Percentiles rank a stretch among this genome's conserved stretches.
Conservation (phyloP, 30 jellyfish, hydroid and myxozoan species). For the Rhopilema esculentum region DNA sequence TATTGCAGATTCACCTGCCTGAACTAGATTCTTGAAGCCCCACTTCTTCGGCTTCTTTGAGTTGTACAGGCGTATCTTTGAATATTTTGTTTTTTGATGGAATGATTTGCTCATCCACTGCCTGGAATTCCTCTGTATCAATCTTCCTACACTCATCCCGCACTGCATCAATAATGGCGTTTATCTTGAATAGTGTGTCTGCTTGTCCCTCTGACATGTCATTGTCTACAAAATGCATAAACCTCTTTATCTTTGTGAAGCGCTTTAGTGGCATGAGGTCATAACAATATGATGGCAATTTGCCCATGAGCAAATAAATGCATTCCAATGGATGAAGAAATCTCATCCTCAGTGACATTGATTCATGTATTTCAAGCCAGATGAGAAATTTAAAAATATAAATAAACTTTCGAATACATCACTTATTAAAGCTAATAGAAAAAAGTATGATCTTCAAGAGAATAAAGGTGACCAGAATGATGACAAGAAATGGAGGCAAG, state of each 20-base stretch:
- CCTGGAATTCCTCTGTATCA: conserved; percentile 76
- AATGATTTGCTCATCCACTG: conserved; percentile 80
- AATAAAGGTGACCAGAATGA: too few species aligned
- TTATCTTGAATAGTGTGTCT: conserved; percentile 64
- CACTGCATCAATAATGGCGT: conserved; percentile 51
- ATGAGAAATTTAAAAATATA: too few species aligned
- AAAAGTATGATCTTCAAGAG: too few species aligned
- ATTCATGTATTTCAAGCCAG: too few species aligned
- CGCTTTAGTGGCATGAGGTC: conserved; percentile 71
- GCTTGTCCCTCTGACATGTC: conserved; percentile 40
- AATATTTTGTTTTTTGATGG: conserved; percentile 72
- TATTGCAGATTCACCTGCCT: conserved; percentile 80
- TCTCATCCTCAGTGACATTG: conserved; percentile 47
- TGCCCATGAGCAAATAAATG: conserved; percentile 81
- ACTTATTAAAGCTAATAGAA: too few species aligned
- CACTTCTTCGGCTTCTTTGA: conserved; percentile 77
- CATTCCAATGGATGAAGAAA: conserved; percentile 57
- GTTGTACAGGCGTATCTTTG: conserved; percentile 72
- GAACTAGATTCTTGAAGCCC: conserved; percentile 79
- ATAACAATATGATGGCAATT: conserved; percentile 59
- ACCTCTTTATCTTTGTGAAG: conserved; percentile 55
- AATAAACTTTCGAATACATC: too few species aligned
- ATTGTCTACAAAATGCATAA: conserved; percentile 70
- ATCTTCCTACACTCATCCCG: conserved; percentile 18
- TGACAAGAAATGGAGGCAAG: too few species aligned